Conservation (phyloP, 2,113 vertebrate genomes). For the Carassius auratus region DNA sequence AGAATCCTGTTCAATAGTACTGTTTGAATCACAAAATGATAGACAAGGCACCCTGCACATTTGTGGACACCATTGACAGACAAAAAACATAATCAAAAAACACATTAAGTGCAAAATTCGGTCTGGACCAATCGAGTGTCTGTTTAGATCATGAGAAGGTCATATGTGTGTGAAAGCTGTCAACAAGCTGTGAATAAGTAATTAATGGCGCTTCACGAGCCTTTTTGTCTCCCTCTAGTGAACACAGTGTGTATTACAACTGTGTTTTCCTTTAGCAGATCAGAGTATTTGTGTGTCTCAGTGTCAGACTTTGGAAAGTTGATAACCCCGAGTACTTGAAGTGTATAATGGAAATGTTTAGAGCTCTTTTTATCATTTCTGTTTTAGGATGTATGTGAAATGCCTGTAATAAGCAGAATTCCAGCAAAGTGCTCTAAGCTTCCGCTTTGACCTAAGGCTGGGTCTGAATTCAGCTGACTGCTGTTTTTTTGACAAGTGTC, state of each 20-base stretch:
- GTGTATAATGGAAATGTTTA: background rate
- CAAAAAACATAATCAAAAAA: background rate
- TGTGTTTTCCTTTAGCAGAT: background rate
- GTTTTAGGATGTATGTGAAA: background rate
- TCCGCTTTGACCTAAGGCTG: constrained; percentile 23
- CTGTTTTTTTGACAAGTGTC: constrained; percentile 23
- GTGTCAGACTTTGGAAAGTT: background rate
- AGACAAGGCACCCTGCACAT: background rate
- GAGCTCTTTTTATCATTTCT: background rate
- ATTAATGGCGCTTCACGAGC: background rate
- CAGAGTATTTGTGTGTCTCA: background rate
- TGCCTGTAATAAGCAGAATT: constrained; percentile 21
- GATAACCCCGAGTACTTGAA: background rate
- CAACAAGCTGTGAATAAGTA: background rate
- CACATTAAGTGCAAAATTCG: background rate
- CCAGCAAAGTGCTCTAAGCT: constrained; percentile 12
- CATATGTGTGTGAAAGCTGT: background rate
- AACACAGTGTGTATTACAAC: constrained; percentile 4
- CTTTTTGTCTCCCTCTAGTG: constrained; percentile 38
- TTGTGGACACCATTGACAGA: background rate
- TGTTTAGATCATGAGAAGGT: background rate
- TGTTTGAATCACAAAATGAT: background rate
- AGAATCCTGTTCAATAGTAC: background rate
- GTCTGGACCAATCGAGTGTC: background rate
- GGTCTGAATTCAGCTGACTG: constrained; percentile 38